phyloP scores from a whole-genome alignment of 2,113 vertebrate species.

The Tetrao urogallus region DNA sequence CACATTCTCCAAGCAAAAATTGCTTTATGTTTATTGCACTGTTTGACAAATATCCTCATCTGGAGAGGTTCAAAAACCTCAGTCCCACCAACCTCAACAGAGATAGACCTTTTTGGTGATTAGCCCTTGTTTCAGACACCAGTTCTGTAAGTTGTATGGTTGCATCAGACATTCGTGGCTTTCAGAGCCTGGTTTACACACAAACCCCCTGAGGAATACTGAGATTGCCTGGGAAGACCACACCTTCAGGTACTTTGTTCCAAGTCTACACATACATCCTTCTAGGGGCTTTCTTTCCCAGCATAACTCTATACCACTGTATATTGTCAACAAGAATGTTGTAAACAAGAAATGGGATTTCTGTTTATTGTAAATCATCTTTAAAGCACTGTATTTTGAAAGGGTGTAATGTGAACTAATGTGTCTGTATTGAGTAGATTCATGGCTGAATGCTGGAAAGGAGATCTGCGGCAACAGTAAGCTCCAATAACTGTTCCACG shows the following conservation, averaged over 20 bases:
- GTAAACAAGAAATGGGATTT: not conserved
- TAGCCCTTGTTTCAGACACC: not conserved
- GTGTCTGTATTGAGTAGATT: not conserved
- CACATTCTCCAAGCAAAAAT: not conserved
- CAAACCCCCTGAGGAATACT: not conserved
- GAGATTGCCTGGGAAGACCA: not conserved
- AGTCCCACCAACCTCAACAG: not conserved
- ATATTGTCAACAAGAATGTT: not conserved
- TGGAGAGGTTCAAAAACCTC: not conserved
- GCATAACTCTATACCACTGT: not conserved
- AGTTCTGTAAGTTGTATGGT: not conserved
- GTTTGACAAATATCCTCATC: not conserved
- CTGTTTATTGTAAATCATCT: not conserved
- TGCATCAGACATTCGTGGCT: not conserved
- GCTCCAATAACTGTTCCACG: not conserved
- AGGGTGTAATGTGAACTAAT: not conserved
- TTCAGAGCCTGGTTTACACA: not conserved
- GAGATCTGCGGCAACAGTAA: not conserved
- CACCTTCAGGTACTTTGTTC: not conserved
- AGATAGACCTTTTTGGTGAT: not conserved
- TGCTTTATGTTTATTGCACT: not conserved
- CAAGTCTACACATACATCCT: not conserved
- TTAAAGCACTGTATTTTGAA: not conserved
- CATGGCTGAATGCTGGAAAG: not conserved
- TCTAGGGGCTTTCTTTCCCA: rapidly evolving